Percentiles rank a stretch among this genome's conserved stretches.
Evolutionary conservation across 2,797 vertebrate species (phyloP).

Genomic region (Pogoniulus pusillus): DNA sequence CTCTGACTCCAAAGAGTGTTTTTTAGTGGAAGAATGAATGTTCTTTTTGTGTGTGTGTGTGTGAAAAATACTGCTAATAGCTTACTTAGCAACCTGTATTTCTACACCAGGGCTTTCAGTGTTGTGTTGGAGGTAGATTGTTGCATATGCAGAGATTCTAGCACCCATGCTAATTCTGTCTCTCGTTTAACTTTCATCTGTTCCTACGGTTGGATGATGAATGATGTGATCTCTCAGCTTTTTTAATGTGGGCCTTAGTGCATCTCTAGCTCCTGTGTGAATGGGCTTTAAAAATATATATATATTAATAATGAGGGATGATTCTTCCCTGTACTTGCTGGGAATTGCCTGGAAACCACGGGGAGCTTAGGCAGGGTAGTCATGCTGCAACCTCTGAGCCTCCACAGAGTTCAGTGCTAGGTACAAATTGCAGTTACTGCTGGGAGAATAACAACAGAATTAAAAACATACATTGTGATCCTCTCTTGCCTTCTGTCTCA

Average conservation of each 20-base stretch:
- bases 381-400: not conserved
- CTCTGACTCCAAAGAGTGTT: not conserved
- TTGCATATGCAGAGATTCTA: slow-evolving; percentile 51
- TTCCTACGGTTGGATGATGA: slow-evolving; percentile 42
- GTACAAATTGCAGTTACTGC: slow-evolving; percentile 10
- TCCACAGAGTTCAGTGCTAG: not conserved
- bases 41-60: not conserved
- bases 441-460: not conserved
- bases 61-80: slow-evolving; percentile 45
- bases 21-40: slow-evolving; percentile 7
- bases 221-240: slow-evolving; percentile 50
- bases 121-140: slow-evolving; percentile 49
- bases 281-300: not conserved
- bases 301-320: slow-evolving; percentile 1
- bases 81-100: slow-evolving; percentile 59
- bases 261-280: slow-evolving; percentile 38
- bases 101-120: slow-evolving; percentile 40
- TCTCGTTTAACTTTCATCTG: slow-evolving; percentile 54
- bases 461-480: not conserved
- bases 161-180: slow-evolving; percentile 57
- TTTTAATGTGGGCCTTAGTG: slow-evolving; percentile 56
- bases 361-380: not conserved
- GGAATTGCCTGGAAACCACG: slow-evolving; percentile 25
- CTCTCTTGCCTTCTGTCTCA: slow-evolving; percentile 5
- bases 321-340: slow-evolving; percentile 24